These are phyloP conservation scores for Alosa sapidissima DNA, from an alignment of 2,797 vertebrate genomes.

Conservation along the genomic window DNA sequence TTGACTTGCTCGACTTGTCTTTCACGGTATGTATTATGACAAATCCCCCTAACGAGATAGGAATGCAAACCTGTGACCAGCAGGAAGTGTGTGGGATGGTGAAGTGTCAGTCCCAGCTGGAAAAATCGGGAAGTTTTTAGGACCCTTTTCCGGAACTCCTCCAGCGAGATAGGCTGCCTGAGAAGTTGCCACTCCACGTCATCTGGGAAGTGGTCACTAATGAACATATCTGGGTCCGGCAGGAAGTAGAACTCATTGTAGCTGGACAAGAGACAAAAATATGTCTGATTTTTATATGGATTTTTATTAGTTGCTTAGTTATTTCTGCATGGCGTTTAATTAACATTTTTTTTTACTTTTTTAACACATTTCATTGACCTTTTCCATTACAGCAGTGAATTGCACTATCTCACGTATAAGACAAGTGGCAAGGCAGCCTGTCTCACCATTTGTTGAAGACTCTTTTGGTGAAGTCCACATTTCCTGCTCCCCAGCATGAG, in stretches of 20 bases:
- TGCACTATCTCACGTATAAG: not conserved
- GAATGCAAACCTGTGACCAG: slow-evolving; percentile 58
- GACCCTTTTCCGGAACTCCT: slow-evolving; percentile 61
- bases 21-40: too few species aligned
- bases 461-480: slow-evolving; percentile 52
- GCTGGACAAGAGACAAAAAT: slow-evolving; percentile 41
- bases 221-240: slow-evolving; percentile 65
- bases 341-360: not conserved
- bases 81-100: slow-evolving; percentile 58
- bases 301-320: not conserved
- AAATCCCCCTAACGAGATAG: not conserved
- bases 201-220: slow-evolving; percentile 60
- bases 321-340: not conserved
- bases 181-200: slow-evolving; percentile 65
- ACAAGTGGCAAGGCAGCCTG: not conserved
- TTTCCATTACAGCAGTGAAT: not conserved
- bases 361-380: not conserved
- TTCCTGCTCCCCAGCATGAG: slow-evolving; percentile 68
- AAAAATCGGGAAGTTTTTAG: slow-evolving; percentile 65
- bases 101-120: slow-evolving; percentile 58
- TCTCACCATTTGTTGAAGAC: slow-evolving; percentile 63
- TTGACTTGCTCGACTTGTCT: too few species aligned
- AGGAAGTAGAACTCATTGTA: slow-evolving; percentile 65
- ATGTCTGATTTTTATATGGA: not conserved
- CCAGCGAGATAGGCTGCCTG: not conserved